Evolutionary conservation across 2,888 invertebrate genomes (phyloP).

Genomic region (Drosophila bunnanda): DNA sequence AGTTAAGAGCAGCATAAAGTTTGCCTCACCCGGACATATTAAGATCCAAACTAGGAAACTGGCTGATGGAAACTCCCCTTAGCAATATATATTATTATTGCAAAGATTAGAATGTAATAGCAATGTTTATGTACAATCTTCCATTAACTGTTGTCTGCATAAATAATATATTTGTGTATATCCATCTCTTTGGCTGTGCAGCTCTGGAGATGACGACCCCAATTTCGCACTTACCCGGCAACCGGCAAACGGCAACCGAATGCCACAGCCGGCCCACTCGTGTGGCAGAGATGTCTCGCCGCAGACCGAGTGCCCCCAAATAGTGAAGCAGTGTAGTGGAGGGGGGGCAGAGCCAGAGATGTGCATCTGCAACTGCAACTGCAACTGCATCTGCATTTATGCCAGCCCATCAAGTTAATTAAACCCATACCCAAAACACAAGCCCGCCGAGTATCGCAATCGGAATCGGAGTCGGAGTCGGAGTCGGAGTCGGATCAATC

Average conservation of each 20-base stretch:
- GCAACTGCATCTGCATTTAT: conserved; percentile 24
- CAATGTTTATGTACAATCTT: not conserved
- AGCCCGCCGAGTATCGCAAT: conserved; percentile 5
- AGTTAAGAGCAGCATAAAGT: not conserved
- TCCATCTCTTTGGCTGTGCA: conserved; percentile 3
- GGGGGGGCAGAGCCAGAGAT: not conserved
- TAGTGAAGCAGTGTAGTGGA: not conserved
- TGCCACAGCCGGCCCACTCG: conserved; percentile 29
- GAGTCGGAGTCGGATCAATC: conserved; percentile 25
- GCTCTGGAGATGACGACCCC: conserved; percentile 63
- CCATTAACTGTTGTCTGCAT: not conserved
- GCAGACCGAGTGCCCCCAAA: not conserved
- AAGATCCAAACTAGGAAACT: no score
- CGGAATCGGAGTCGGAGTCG: conserved; percentile 3
- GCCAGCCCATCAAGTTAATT: conserved; percentile 52
- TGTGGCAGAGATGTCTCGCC: conserved; percentile 36
- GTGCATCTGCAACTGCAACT: not conserved
- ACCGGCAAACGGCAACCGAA: conserved; percentile 31
- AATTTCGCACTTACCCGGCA: conserved; percentile 66
- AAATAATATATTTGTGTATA: not conserved
- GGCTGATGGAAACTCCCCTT: not conserved
- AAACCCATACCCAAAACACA: conserved; percentile 27
- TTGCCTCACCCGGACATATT: not conserved
- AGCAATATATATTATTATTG: no score
- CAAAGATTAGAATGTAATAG: not conserved